Conservation (phyloP, 2,888 invertebrate genomes). For the Leptopilina syphax region DNA sequence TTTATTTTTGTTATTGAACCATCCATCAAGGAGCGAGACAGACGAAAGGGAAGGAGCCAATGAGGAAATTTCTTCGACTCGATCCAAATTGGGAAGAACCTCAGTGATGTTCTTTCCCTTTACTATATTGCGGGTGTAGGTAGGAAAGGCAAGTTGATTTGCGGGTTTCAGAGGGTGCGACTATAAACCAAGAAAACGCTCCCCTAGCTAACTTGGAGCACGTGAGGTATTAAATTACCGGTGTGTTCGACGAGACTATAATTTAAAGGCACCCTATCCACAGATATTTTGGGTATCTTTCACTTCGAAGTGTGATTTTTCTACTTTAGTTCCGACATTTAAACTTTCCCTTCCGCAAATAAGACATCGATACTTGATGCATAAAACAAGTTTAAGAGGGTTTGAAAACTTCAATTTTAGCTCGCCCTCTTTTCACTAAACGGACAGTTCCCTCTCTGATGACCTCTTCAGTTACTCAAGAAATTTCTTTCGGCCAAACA, state of each 20-base stretch:
- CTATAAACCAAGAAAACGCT: conserved; percentile 47
- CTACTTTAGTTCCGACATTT: conserved; percentile 18
- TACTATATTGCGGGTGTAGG: not conserved
- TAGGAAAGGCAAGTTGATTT: conserved; percentile 43
- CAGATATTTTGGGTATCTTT: conserved; percentile 33
- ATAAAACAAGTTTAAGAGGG: conserved; percentile 1
- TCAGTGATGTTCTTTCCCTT: not conserved
- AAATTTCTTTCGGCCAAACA: too few species aligned
- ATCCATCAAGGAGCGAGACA: not conserved
- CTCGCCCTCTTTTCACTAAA: not conserved
- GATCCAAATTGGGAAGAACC: conserved; percentile 22
- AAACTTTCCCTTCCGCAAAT: not conserved
- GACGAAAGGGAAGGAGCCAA: conserved; percentile 41
- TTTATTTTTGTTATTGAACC: not conserved
- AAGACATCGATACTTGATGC: conserved; percentile 11
- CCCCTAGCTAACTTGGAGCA: conserved; percentile 38
- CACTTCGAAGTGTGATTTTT: conserved; percentile 31
- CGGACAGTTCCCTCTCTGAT: not conserved
- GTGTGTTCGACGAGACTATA: conserved; percentile 15
- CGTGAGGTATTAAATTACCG: conserved; percentile 39
- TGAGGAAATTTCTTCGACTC: conserved; percentile 11
- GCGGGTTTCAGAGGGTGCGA: conserved; percentile 44
- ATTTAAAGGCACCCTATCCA: conserved; percentile 34
- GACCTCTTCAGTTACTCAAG: not conserved
- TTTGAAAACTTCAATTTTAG: not conserved